Evolutionary conservation across 2,113 vertebrate species (phyloP), one percentile per base, ranked within the genome.

Genomic region (Pycnonotus jocosus): DNA sequence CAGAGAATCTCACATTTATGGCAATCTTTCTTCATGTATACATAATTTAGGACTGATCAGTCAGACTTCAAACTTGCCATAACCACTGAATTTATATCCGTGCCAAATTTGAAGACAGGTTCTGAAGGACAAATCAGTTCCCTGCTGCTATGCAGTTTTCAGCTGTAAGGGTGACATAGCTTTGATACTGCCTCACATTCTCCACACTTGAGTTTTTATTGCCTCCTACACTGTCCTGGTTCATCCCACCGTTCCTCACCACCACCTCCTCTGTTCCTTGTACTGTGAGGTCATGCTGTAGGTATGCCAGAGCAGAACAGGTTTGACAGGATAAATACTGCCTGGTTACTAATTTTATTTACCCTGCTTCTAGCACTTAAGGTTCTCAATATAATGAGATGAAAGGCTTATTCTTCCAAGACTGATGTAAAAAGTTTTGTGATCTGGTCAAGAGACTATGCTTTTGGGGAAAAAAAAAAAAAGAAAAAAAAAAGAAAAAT

Each of bases 291-390:
- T 95, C 62, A 89, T 18, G 61, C 53, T 85, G 20, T 58, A 88
- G 54, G 45, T 58, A 85, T 57, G 62, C 71, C 73, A 87, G 48
- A 76, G 77, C 57, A 91, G 57, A 93, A 92, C 86, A 78, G 73
- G 81, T 84, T 87, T 78, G 19, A 24, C 84, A 87, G 71, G 78
- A 25, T 13, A 10, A 79, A 27, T 54, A 86, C n/a, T 80, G 76
- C 45, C n/a, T 64, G 60, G 77, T 78, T 76, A 94, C 64, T 71
- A n/a, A 86, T 88, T 88, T 92, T 90, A 78, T 66, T 93, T 88
- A 86, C 21, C 4, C 57, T 42, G 44, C 31, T 94, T 54, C 64
- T 30, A 33, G n/a, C 30, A 93, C 19, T 58, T 86, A 42, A 50
- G 30, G 30, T 50, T 92, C 50, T 93, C 56, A 60, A 40, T 2